These are phyloP conservation scores for Neocrepidodera transversa DNA, from an alignment of 2,888 invertebrate species.

Conservation along the genomic window DNA sequence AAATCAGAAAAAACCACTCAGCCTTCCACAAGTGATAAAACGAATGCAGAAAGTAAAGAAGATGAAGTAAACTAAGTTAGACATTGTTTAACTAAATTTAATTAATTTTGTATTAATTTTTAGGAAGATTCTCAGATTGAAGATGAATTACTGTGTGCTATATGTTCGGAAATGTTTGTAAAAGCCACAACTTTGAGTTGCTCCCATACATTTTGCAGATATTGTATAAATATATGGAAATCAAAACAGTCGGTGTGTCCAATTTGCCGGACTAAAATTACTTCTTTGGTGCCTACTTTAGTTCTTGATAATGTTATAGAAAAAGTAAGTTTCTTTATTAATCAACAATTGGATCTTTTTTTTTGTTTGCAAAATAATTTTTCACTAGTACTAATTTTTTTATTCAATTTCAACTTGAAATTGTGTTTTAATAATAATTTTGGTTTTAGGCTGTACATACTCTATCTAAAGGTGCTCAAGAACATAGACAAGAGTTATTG, in stretches of 20 bases:
- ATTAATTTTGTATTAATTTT: too few species aligned
- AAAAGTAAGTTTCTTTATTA: constrained; percentile 65
- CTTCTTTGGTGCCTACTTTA: constrained; percentile 66
- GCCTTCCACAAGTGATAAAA: too few species aligned
- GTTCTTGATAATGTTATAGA: constrained; percentile 78
- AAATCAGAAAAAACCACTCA: too few species aligned
- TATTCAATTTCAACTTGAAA: too few species aligned
- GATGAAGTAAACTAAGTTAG: too few species aligned
- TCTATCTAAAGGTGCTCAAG: constrained; percentile 67
- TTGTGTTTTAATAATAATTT: too few species aligned
- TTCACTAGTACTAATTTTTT: neutral
- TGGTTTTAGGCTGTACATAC: constrained; percentile 69
- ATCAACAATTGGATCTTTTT: too few species aligned
- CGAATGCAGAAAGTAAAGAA: too few species aligned
- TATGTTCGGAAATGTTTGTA: constrained; percentile 78
- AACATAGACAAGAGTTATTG: constrained; percentile 64
- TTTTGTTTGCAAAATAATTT: constrained; percentile 49
- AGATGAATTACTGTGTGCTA: constrained; percentile 75
- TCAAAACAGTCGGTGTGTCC: constrained; percentile 75
- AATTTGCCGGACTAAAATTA: constrained; percentile 66
- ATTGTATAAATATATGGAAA: constrained; percentile 75
- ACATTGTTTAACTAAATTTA: too few species aligned
- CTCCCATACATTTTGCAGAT: constrained; percentile 76
- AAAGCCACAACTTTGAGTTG: constrained; percentile 74
- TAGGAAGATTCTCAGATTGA: constrained; percentile 60